A percentile compares a stretch with the other conserved stretches of the same genome.
These are phyloP conservation scores for Heliconius cydno DNA, from an alignment of 2,888 invertebrate genomes.

Conservation along the genomic window DNA sequence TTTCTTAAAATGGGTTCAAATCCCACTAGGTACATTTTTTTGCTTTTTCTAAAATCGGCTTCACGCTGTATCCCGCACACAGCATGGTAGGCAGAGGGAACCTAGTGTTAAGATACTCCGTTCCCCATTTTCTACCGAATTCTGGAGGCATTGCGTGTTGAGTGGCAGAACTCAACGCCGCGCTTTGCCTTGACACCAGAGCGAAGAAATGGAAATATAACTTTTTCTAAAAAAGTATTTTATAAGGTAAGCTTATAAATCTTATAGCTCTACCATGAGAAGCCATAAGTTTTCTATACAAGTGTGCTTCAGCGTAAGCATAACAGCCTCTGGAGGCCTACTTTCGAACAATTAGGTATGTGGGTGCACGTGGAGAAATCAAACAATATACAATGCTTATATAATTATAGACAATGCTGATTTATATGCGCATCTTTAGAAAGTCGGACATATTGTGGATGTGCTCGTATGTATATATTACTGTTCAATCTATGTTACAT, in stretches of 20 bases:
- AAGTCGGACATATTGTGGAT: slow-evolving; percentile 28
- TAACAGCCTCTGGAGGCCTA: slow-evolving; percentile 52
- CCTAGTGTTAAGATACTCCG: too few relatives aligned
- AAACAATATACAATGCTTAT: slow-evolving; percentile 48
- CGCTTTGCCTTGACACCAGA: too few relatives aligned
- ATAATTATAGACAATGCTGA: slow-evolving; percentile 42
- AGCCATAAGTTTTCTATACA: slow-evolving; percentile 25
- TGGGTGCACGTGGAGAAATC: slow-evolving; percentile 56
- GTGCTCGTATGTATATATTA: background rate
- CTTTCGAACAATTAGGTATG: slow-evolving; percentile 66
- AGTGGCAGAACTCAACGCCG: too few relatives aligned
- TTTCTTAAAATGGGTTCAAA: background rate
- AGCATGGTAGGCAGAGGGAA: too few relatives aligned
- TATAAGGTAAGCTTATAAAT: background rate
- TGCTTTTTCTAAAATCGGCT: too few relatives aligned
- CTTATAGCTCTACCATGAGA: background rate
- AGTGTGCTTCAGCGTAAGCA: slow-evolving; percentile 27
- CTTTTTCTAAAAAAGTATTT: background rate
- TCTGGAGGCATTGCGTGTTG: too few relatives aligned
- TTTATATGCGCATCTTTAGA: slow-evolving; percentile 41
- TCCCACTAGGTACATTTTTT: too few relatives aligned
- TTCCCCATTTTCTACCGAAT: too few relatives aligned
- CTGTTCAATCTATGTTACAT: background rate
- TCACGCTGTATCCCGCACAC: too few relatives aligned
- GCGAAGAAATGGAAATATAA: too few relatives aligned